Evolutionary conservation across 1,140 invertebrate genomes (phyloP).

Genomic region (Philopotamus ludificatus): DNA sequence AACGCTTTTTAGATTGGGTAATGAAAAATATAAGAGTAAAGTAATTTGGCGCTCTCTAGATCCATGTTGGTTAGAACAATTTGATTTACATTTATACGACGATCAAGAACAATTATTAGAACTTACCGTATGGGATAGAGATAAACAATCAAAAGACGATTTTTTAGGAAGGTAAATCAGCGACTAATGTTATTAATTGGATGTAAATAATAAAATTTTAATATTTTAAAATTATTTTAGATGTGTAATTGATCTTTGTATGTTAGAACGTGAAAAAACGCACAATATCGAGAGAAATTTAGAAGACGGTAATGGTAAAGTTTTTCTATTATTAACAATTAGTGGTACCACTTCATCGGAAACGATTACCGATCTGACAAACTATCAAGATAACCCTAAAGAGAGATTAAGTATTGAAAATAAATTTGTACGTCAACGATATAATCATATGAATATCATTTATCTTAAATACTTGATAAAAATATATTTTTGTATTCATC

Average conservation of each 20-base stretch:
- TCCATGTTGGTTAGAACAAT: conserved; percentile 95
- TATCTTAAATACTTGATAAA: background rate
- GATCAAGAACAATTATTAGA: conserved; percentile 84
- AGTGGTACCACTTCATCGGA: conserved; percentile 91
- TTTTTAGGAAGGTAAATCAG: conserved; percentile 74
- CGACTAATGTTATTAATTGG: background rate
- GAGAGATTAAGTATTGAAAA: conserved; percentile 65
- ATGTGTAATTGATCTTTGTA: conserved; percentile 81
- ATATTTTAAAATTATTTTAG: conserved; percentile 53
- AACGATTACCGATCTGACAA: conserved; percentile 86
- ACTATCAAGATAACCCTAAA: conserved; percentile 75
- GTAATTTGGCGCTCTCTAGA: conserved; percentile 80
- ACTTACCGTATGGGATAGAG: conserved; percentile 88
- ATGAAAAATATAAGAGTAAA: conserved; percentile 98
- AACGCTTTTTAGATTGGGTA: conserved; percentile 79
- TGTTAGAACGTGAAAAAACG: conserved; percentile 85
- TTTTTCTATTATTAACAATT: conserved; percentile 89
- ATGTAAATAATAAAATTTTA: background rate
- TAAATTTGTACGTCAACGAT: conserved; percentile 70
- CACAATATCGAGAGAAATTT: conserved; percentile 85
- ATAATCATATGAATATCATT: background rate
- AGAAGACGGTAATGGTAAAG: conserved; percentile 84
- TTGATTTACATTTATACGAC: conserved; percentile 94
- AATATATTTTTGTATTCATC: conserved; percentile 42
- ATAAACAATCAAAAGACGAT: conserved; percentile 79